Evolutionary conservation across 2,113 vertebrate genomes (phyloP), one percentile per base, ranked within the genome.

Genomic region (Phalacrocorax carbo): DNA sequence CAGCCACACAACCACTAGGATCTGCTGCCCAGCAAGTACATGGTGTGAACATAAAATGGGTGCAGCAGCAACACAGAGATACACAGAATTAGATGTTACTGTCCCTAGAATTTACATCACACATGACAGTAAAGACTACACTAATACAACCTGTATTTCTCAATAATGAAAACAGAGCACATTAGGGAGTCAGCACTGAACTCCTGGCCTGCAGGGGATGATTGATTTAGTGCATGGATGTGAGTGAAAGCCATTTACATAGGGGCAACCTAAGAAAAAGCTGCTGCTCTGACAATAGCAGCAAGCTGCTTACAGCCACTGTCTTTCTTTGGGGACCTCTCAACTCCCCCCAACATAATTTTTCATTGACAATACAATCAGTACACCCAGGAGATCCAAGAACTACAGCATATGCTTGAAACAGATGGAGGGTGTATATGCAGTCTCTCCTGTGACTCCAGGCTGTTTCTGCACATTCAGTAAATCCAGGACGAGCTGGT

Each of bases 11-110:
- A 11, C 29, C 58, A 49, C 19, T 13, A n/a, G 49, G 27, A 69
- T 27, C 22, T 66, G 68, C 72, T 78, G 64, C 17, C n/a, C 42
- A 58, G 48, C 10, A 55, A 12, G 38, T n/a, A 20, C 44, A 30
- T 0, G 0, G 18, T 15, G 9, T 14, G 44, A 82, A 54, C 32
- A 46, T 0, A 2, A 46, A 71, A 22, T 2, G 5, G n/a, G 71
- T 40, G 44, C 42, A 88, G 38, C 32, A 76, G 83, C 51, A 71
- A 42, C 1, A 10, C 40, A 77, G 46, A 60, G 7, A 90, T 23
- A 44, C 19, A 19, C 21, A 27, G 36, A 14, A 40, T 64, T 58
- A 58, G 32, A 38, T 4, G 7, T 2, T 46, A 10, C 55, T 70
- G 51, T 34, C 30, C 51, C 36, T 21, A 44, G 4, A 68, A 65